phyloP scores from a whole-genome alignment of 2,888 invertebrate genomes.

The Hemistola chrysoprasaria region DNA sequence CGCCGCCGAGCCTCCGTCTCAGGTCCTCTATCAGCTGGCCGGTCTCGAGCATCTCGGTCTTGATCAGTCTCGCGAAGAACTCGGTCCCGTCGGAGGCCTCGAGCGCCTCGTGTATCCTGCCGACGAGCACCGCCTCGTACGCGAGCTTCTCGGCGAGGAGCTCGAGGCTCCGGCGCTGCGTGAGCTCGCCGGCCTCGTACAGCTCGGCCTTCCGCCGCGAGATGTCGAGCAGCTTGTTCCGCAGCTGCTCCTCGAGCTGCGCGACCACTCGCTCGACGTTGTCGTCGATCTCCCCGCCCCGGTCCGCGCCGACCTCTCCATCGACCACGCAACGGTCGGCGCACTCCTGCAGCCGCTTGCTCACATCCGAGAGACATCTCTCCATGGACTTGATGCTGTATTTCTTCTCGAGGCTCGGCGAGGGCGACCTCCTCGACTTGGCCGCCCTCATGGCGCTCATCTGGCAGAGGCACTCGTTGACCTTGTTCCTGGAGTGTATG shows the following conservation, averaged over 20 bases:
- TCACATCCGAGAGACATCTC: slow-evolving; percentile 83
- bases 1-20: slow-evolving; percentile 85
- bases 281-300: slow-evolving; percentile 59
- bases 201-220: slow-evolving; percentile 85
- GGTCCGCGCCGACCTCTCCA: slow-evolving; percentile 61
- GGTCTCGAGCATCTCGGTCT: slow-evolving; percentile 88
- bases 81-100: slow-evolving; percentile 80
- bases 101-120: slow-evolving; percentile 86
- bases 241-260: slow-evolving; percentile 85
- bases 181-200: slow-evolving; percentile 85
- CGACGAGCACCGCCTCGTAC: slow-evolving; percentile 88
- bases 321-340: slow-evolving; percentile 83
- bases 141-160: slow-evolving; percentile 90
- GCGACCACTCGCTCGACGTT: slow-evolving; percentile 83
- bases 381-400: slow-evolving; percentile 84
- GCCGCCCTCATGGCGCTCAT: slow-evolving; percentile 84
- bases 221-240: slow-evolving; percentile 86
- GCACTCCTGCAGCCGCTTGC: slow-evolving; percentile 82
- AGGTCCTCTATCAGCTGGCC: slow-evolving; percentile 88
- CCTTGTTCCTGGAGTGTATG: slow-evolving; percentile 84
- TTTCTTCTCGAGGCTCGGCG: slow-evolving; percentile 85
- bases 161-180: slow-evolving; percentile 85
- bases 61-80: slow-evolving; percentile 83
- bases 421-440: slow-evolving; percentile 84
- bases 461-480: slow-evolving; percentile 86